phyloP scores from a whole-genome alignment of 2,888 invertebrate species.

The Ennomos fuscantarius region DNA sequence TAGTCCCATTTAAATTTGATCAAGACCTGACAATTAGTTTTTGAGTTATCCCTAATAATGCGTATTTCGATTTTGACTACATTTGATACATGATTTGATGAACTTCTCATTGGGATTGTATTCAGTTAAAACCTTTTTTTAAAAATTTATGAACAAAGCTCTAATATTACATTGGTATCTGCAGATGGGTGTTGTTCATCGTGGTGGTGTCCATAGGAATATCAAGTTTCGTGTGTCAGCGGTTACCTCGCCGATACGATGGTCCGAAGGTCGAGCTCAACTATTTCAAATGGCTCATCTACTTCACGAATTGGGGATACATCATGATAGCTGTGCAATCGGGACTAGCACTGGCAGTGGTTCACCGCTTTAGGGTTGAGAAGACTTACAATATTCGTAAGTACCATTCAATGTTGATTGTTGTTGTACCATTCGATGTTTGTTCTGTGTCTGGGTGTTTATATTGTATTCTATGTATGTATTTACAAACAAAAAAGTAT shows the following conservation, averaged over 20 bases:
- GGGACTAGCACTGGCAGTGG: constrained; percentile 79
- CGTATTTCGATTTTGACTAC: too few species aligned
- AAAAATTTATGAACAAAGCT: background rate
- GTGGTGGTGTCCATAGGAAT: constrained; percentile 75
- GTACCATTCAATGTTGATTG: constrained; percentile 45
- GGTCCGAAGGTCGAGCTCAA: constrained; percentile 70
- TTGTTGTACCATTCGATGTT: too few species aligned
- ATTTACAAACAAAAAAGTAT: too few species aligned
- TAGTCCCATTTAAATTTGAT: too few species aligned
- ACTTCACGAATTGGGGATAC: constrained; percentile 91
- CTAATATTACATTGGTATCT: background rate
- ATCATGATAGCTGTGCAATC: constrained; percentile 85
- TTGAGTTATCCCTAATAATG: too few species aligned
- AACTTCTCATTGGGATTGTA: too few species aligned
- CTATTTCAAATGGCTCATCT: constrained; percentile 88
- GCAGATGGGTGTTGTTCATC: constrained; percentile 84
- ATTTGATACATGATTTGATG: too few species aligned
- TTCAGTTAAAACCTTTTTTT: too few species aligned
- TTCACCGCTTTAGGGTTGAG: constrained; percentile 72
- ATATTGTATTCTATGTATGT: too few species aligned
- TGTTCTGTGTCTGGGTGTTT: too few species aligned
- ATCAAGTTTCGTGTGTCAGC: constrained; percentile 74
- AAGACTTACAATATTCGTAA: constrained; percentile 63
- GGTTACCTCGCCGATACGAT: constrained; percentile 64
- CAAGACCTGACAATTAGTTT: too few species aligned